Evolutionary conservation across 2,888 invertebrate species (phyloP), one percentile per base, ranked within the genome.

Genomic region (Dicycla oo): DNA sequence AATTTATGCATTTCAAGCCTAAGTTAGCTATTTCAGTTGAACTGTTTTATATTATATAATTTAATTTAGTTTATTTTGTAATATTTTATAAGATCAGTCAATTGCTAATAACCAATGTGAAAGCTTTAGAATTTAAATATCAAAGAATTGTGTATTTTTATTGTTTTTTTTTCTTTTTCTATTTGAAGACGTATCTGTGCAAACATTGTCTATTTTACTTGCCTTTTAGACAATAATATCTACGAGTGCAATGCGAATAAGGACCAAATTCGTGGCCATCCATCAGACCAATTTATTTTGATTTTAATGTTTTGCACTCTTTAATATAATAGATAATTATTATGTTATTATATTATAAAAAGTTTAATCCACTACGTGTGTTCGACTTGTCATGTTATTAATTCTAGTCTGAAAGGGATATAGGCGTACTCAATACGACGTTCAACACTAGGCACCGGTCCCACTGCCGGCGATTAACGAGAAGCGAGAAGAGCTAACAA

Each of bases 361-460:
- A 10, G 18, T 38, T 45, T 54, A 38, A 63, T 34, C 49, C 63
- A 61, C 49, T 61, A 61, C 26, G 45, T 57, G 69, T 68, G 71
- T 68, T 67, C 66, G 43, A 73, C 69, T 80, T 77, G 83, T 85
- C 68, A 73, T 62, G 5, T 70, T 23, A 67, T 54, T 62, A 34
- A 82, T 47, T 83, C 83, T 83, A 83, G 83, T 83, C 83, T 80
- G 51, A 73, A 68, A 43, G 53, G 68, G 49, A 57, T 23, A 40
- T n/a, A 40, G 43, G 66, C 20, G 60, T 82, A 66, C 79, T 63
- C 26, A 6, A 38, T 2, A 26, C 7, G 3, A n/a, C 58, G 13
- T 13, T 20, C 23, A 38, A 8, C 8, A 7, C 8, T 38, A 38
- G 8, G 8, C 8, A 38, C 38, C 38, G 38, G 38, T 38, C 38